Conservation (phyloP, 2,113 vertebrate species). For the Microtus montanus region DNA sequence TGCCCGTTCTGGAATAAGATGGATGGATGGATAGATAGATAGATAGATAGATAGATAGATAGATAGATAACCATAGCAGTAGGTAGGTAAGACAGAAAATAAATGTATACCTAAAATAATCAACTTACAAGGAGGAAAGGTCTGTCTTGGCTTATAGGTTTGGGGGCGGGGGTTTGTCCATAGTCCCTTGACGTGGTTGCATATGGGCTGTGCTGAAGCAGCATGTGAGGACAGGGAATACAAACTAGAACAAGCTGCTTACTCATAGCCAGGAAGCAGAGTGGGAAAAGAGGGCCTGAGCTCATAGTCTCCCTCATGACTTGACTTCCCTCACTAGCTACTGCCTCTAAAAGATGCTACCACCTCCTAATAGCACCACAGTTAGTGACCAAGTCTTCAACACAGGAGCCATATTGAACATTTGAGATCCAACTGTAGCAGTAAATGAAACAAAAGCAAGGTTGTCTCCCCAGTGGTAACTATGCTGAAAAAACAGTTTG, state of each 20-base stretch:
- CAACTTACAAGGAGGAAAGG: neutral
- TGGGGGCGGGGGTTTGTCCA: neutral
- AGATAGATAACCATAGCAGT: neutral
- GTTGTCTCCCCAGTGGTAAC: neutral
- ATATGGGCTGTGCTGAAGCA: neutral
- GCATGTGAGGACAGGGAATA: neutral
- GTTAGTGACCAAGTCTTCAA: neutral
- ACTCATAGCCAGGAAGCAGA: neutral
- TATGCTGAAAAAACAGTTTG: neutral
- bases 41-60: neutral
- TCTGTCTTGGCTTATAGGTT: neutral
- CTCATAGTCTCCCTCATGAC: neutral
- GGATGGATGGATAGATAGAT: too few species aligned
- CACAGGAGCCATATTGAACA: neutral
- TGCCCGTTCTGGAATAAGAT: neutral
- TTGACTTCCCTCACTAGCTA: neutral
- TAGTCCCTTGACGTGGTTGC: neutral
- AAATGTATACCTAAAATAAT: neutral
- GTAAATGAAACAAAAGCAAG: neutral
- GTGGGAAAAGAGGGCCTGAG: neutral
- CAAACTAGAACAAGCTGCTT: neutral
- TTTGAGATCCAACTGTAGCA: neutral
- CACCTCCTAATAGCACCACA: neutral
- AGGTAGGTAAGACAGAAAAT: neutral
- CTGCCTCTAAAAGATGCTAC: neutral